Evolutionary conservation across 37 sponge, comb jelly and placozoan genomes (phyloP).

Genomic region (Chondrilla cf. caribensis): DNA sequence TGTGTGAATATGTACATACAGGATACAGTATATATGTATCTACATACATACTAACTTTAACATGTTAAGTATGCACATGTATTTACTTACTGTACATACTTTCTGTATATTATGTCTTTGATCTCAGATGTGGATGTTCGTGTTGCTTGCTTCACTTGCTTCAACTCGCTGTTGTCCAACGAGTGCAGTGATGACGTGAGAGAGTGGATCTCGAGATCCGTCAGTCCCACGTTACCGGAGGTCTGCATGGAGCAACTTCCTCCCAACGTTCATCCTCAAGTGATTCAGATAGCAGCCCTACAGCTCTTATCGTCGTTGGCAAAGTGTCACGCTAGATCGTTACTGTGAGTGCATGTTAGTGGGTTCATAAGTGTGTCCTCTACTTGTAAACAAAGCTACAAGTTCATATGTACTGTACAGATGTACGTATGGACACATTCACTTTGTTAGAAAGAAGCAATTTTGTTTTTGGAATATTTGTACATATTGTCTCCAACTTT

Average conservation of each 20-base stretch:
- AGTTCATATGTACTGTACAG: too few relatives aligned
- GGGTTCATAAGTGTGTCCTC: too few relatives aligned
- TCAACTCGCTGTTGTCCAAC: constrained; percentile 46
- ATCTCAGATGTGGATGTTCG: constrained; percentile 58
- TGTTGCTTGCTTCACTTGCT: constrained; percentile 58
- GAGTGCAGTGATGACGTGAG: constrained; percentile 43
- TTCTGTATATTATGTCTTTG: too few relatives aligned
- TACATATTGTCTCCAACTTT: too few relatives aligned
- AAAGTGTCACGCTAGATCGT: background rate
- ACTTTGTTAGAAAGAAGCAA: too few relatives aligned
- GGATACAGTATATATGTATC: too few relatives aligned
- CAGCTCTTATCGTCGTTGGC: background rate
- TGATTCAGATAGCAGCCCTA: background rate
- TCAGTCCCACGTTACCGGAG: background rate
- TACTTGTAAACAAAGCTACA: too few relatives aligned
- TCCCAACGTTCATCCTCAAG: background rate
- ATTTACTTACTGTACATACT: background rate
- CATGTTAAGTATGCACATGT: background rate
- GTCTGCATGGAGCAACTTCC: background rate
- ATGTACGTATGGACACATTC: too few relatives aligned
- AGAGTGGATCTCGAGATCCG: constrained; percentile 34
- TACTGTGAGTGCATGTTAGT: too few relatives aligned
- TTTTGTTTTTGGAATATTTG: too few relatives aligned
- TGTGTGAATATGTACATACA: too few relatives aligned
- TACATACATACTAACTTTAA: background rate